These are phyloP conservation scores for Phorcus lineatus DNA, from an alignment of 2,888 invertebrate genomes.

Conservation along the genomic window DNA sequence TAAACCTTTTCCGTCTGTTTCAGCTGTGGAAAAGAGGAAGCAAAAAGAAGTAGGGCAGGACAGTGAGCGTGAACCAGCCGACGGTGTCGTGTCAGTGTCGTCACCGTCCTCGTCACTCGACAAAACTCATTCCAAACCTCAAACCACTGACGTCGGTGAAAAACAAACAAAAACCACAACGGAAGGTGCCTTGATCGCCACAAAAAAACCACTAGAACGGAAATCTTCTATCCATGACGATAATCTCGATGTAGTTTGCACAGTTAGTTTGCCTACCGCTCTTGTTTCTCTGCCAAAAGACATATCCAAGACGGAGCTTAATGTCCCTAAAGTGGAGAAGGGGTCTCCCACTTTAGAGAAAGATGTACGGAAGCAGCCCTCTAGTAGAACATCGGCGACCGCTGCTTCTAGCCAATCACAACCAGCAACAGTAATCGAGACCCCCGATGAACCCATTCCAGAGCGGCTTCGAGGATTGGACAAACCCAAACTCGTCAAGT, in stretches of 20 bases:
- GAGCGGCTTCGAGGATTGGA: constrained; percentile 40
- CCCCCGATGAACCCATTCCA: constrained; percentile 64
- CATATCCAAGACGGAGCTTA: constrained; percentile 51
- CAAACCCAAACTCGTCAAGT: constrained; percentile 30
- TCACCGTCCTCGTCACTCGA: background rate
- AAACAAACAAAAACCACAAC: background rate
- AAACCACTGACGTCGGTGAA: constrained; percentile 3
- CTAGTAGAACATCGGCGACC: background rate
- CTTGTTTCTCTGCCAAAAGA: constrained; percentile 51
- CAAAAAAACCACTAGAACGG: constrained; percentile 10
- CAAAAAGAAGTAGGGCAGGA: constrained; percentile 14
- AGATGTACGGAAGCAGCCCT: background rate
- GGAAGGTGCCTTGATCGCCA: background rate
- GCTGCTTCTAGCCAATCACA: background rate
- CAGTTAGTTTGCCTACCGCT: constrained; percentile 47
- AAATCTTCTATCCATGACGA: constrained; percentile 25
- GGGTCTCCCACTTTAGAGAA: constrained; percentile 49
- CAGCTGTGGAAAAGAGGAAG: constrained; percentile 23
- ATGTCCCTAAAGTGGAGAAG: constrained; percentile 50
- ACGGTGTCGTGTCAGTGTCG: constrained; percentile 14
- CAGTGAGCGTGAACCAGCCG: background rate
- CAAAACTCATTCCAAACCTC: constrained; percentile 15
- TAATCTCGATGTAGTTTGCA: constrained; percentile 34
- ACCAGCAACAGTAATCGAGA: constrained; percentile 47
- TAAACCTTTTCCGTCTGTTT: background rate